phyloP scores from a whole-genome alignment of 2,888 invertebrate genomes.

The Nomada fabriciana region DNA sequence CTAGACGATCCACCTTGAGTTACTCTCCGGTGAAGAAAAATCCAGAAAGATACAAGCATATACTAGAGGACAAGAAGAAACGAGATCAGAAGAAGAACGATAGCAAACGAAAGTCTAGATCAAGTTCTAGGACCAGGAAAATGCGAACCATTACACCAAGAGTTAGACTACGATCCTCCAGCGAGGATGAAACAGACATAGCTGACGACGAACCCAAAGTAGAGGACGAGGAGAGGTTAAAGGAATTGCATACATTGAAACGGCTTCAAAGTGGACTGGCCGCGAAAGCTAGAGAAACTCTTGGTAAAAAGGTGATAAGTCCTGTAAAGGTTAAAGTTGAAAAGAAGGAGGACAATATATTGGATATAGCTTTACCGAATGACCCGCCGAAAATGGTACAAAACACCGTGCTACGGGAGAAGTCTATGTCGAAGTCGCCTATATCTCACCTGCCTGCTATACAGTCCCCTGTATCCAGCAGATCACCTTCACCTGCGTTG shows the following conservation, averaged over 20 bases:
- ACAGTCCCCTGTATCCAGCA: slow-evolving; percentile 77
- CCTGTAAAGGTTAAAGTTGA: slow-evolving; percentile 79
- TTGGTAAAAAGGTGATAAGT: slow-evolving; percentile 86
- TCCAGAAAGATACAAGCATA: slow-evolving; percentile 89
- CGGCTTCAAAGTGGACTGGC: slow-evolving; percentile 88
- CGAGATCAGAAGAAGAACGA: slow-evolving; percentile 86
- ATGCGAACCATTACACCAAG: slow-evolving; percentile 77
- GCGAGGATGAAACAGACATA: slow-evolving; percentile 84
- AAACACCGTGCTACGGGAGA: slow-evolving; percentile 56
- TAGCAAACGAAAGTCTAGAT: slow-evolving; percentile 78
- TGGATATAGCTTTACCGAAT: slow-evolving; percentile 81
- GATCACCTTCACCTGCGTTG: slow-evolving; percentile 81
- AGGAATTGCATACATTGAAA: slow-evolving; percentile 89
- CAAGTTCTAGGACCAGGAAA: slow-evolving; percentile 75
- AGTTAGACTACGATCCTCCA: slow-evolving; percentile 82
- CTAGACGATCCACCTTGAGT: slow-evolving; percentile 86
- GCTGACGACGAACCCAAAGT: slow-evolving; percentile 86
- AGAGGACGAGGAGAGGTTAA: slow-evolving; percentile 88
- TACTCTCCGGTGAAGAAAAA: slow-evolving; percentile 89
- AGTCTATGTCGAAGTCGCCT: slow-evolving; percentile 68
- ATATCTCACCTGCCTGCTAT: slow-evolving; percentile 65
- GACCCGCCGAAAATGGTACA: slow-evolving; percentile 75
- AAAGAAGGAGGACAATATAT: slow-evolving; percentile 72
- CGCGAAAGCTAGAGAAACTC: slow-evolving; percentile 89
- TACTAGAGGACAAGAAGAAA: slow-evolving; percentile 87